Percentiles rank a stretch among this genome's conserved stretches.
Conservation (phyloP, 2,797 vertebrate genomes). For the Botia kubotai region DNA sequence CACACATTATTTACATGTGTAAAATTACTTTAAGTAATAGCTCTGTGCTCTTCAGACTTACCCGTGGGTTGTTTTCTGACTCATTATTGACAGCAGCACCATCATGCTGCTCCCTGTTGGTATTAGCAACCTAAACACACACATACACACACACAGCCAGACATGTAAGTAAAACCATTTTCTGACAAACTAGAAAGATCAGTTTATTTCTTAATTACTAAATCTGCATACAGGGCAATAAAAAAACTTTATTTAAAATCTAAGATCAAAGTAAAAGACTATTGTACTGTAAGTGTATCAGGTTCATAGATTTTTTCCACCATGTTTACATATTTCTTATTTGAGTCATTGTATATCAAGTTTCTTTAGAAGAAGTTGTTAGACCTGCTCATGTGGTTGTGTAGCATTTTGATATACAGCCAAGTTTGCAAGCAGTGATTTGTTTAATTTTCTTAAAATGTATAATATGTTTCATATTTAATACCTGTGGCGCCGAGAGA, state of each 20-base stretch:
- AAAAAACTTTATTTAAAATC: no score
- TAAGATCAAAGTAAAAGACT: neutral
- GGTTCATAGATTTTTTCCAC: neutral
- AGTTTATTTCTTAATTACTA: no score
- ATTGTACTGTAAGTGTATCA: neutral
- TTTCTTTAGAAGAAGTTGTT: neutral
- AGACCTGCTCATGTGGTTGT: conserved; percentile 7
- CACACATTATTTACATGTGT: no score
- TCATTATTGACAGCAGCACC: neutral
- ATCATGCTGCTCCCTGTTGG: neutral
- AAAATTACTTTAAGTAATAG: neutral
- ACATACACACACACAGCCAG: neutral
- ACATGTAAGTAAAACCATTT: neutral
- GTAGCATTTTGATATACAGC: neutral
- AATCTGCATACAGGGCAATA: neutral
- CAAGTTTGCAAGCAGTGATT: neutral
- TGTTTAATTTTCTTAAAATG: neutral
- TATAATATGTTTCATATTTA: neutral
- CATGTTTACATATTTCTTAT: conserved; percentile 5
- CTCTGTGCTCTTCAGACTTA: neutral
- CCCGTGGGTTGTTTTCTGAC: neutral
- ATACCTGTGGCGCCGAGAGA: neutral
- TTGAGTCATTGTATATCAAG: conserved; percentile 15
- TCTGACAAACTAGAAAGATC: neutral
- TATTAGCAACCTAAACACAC: neutral